A percentile compares a stretch with the other conserved stretches of the same genome.
Evolutionary conservation across 2,113 vertebrate species (phyloP).

Genomic region (Dermatemys mawii): DNA sequence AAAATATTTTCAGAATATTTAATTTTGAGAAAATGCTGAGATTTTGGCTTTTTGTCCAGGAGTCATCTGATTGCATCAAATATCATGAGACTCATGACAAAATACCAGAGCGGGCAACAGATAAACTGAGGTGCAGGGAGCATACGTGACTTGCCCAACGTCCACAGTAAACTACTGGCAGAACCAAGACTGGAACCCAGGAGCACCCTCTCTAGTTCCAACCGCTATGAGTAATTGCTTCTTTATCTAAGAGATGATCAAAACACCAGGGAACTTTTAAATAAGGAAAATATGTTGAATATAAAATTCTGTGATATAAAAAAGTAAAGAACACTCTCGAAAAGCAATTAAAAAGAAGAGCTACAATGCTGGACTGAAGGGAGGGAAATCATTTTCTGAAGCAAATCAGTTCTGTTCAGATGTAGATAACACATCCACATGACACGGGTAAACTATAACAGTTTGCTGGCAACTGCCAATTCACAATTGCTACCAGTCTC

Average conservation of each 20-base stretch:
- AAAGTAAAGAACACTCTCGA: neutral
- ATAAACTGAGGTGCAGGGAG: neutral
- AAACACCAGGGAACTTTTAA: neutral
- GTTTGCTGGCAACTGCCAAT: neutral
- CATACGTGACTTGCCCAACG: neutral
- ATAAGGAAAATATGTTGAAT: neutral
- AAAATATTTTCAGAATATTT: neutral
- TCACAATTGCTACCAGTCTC: neutral
- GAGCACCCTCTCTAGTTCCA: neutral
- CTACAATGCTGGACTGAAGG: fast-evolving
- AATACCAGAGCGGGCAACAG: neutral
- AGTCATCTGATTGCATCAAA: neutral
- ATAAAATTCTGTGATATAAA: fast-evolving
- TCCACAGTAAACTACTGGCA: neutral
- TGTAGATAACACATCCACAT: fast-evolving
- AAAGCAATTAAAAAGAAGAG: neutral
- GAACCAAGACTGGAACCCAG: neutral
- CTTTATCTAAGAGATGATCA: neutral
- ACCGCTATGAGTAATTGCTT: neutral
- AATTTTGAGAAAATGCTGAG: neutral
- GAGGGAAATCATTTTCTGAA: neutral
- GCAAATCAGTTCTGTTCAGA: neutral
- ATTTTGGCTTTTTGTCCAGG: neutral
- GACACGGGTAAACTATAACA: fast-evolving
- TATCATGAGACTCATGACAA: fast-evolving